Evolutionary conservation across 2,113 vertebrate genomes (phyloP), one percentile per base, ranked within the genome.

Genomic region (Pelodiscus sinensis): DNA sequence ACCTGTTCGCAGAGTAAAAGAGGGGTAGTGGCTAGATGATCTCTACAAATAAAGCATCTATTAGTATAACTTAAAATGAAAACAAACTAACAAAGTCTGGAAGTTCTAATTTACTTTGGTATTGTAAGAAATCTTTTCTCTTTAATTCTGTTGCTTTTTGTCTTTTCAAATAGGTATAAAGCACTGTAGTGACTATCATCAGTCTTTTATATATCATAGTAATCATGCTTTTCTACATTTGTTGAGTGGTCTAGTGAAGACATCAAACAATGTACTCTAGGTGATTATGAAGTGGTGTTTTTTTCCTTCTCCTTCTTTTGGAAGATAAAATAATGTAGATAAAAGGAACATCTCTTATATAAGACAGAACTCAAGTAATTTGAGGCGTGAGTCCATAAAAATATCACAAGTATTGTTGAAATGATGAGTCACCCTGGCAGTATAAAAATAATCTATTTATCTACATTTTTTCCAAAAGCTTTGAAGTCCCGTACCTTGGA

Each of bases 281-380:
- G 54, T 95, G 92, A 96, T 89, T 94, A 95, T 88, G 90, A 95
- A 71, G 83, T 90, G 68, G 44, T 35, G 5, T 55, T 81, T 92
- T 83, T 78, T 92, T 77, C 29, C 18, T 35, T 24, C 52, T 85
- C 54, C 5, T 90, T 94, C 84, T 75, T 60, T 82, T 25, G 86
- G 71, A 95, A 96, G 87, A 93, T 87, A 92, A 96, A 97, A 95
- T 96, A 86, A 95, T 86, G 51, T 80, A 95, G 87, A 96, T 94
- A 93, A 94, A 97, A 96, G 84, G 55, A 93, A 38, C 10, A 54
- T 88, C 68, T 91, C n/a, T 95, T 90, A 93, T 83, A 79, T 79
- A 91, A 92, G 92, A 88, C 56, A 95, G 88, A 95, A 85, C 8
- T 93, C 89, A 87, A 86, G 58, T 82, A 96, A 92, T 94, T 93